These are phyloP conservation scores for Coenonympha arcania DNA, from an alignment of 2,888 invertebrate species.

Conservation along the genomic window DNA sequence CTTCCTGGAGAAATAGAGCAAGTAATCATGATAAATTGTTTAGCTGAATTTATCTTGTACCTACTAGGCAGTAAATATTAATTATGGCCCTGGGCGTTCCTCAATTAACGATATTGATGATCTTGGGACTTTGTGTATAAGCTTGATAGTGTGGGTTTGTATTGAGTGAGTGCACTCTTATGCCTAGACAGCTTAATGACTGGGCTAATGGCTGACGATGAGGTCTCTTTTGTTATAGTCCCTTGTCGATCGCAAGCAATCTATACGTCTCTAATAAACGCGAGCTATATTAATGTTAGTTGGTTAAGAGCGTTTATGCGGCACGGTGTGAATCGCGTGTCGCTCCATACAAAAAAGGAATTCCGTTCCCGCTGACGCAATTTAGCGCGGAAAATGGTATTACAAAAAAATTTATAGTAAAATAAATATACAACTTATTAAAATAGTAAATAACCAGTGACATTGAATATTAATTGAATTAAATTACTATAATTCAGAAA, in stretches of 20 bases:
- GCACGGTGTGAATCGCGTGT: too few species aligned
- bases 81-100: conserved; percentile 3
- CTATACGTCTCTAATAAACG: conserved; percentile 23
- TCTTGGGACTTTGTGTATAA: conserved; percentile 21
- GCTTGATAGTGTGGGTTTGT: conserved; percentile 17
- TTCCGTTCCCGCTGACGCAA: too few species aligned
- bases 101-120: conserved; percentile 19
- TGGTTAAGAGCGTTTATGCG: too few species aligned
- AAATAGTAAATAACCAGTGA: too few species aligned
- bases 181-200: conserved; percentile 47
- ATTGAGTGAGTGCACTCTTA: conserved; percentile 36
- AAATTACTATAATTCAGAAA: too few species aligned
- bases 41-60: not conserved
- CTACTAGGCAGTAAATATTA: not conserved
- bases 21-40: not conserved
- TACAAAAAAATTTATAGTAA: too few species aligned
- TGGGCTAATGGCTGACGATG: conserved; percentile 41
- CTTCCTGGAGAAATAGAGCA: not conserved
- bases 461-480: too few species aligned
- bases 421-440: too few species aligned
- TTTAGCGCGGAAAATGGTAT: too few species aligned
- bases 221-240: conserved; percentile 42
- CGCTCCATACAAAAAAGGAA: too few species aligned
- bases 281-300: conserved; percentile 12
- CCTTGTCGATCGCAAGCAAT: conserved; percentile 34